Base-by-base conservation (phyloP, 2,888 invertebrate genomes). In the Patella pellucida region DNA sequence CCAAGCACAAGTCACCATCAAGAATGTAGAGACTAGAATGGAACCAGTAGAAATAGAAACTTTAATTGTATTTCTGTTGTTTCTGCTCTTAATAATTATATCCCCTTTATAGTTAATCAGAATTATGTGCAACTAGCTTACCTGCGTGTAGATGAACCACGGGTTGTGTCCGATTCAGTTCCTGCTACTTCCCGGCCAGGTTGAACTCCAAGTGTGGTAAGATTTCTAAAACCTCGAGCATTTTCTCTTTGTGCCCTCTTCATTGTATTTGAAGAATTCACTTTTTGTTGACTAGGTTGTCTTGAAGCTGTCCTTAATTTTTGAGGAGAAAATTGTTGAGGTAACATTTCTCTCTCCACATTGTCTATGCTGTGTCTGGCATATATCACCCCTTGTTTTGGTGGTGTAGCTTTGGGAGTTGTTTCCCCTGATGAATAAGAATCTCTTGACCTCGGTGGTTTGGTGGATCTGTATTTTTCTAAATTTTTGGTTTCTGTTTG, bases 341-440 rank as follows among this genome's bases (percentile, higher is more conserved):
- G 14, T 19, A 19, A n/a, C n/a, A 69, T 52, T n/a, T 69, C 69
- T 12, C 41, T 51, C 0, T 52, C 71, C 14, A 27, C 23, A 23
- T 69, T 69, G 9, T 52, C 68, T 31, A 54, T 69, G 41, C 74
- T 69, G 7, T 27, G 52, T 41, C 69, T 31, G 3, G 5, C 19
- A 23, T 71, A 23, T 7, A 19, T 41, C 9, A 51, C 12, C 1
- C n/a, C 19, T 31, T 50, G 54, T 23, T 31, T 69, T 69, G 80
- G 74, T 50, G 78, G 78, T 12, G 81, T 79, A 54, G 81, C 73
- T 69, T 78, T 78, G 19, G 77, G 76, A 4, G 79, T 80, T 14
- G 76, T 77, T 68, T 81, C 81, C 68, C 78, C 81, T 73, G 78
- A 62, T 62, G 62, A 62, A 23, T 23, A 62, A 62, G 62, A 62